Percentiles rank a stretch among this genome's conserved stretches.
Conservation (phyloP, 2,797 vertebrate genomes). For the Argentina silus region DNA sequence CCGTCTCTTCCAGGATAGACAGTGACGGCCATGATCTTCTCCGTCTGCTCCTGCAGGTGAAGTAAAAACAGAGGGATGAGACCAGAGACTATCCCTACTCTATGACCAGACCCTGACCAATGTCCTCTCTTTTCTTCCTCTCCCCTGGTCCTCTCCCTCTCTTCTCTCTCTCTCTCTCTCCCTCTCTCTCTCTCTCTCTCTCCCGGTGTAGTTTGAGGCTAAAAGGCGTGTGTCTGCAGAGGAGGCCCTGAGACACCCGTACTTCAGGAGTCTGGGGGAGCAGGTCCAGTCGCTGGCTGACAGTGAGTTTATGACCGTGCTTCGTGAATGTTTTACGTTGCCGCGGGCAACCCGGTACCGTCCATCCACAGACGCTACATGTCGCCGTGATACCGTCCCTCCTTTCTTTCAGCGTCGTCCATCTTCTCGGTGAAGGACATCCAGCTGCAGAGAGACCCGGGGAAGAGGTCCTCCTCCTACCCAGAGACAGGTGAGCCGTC, state of each 20-base stretch:
- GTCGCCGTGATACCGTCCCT: no score
- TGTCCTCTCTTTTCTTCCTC: not conserved
- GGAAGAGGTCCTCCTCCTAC: slow-evolving; percentile 75
- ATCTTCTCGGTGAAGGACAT: slow-evolving; percentile 83
- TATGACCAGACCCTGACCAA: not conserved
- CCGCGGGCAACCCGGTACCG: no score
- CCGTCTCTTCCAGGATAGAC: slow-evolving; percentile 73
- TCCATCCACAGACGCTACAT: no score
- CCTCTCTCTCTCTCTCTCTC: slow-evolving; percentile 2
- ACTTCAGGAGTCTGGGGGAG: slow-evolving; percentile 78
- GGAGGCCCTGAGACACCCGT: slow-evolving; percentile 73
- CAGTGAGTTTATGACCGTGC: no score
- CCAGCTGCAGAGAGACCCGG: slow-evolving; percentile 80
- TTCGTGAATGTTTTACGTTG: no score
- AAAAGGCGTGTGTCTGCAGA: slow-evolving; percentile 79
- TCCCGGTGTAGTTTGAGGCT: slow-evolving; percentile 75
- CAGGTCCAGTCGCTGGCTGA: slow-evolving; percentile 77
- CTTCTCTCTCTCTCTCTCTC: not conserved
- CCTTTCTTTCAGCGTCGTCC: slow-evolving; percentile 72
- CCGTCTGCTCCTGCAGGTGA: slow-evolving; percentile 78
- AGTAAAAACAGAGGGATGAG: not conserved
- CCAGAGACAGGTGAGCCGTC: slow-evolving; percentile 76
- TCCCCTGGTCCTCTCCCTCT: not conserved
- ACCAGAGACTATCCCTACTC: not conserved
- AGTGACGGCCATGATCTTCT: slow-evolving; percentile 81